A percentile compares a stretch with the other conserved stretches of the same genome.
Conservation (phyloP, 2,888 invertebrate species). For the Leptothorax acervorum region DNA sequence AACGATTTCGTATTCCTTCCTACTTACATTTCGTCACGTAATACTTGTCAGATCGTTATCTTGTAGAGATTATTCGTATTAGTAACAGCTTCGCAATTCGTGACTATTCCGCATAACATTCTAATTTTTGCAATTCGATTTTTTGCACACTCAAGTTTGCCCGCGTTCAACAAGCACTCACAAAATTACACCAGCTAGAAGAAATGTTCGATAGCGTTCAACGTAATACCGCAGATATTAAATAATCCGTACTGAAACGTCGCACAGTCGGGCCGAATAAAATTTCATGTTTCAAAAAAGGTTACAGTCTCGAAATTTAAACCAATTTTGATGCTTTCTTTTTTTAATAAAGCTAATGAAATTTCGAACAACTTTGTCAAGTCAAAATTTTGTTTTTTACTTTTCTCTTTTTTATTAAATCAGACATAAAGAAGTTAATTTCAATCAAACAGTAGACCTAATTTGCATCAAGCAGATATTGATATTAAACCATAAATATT, state of each 20-base stretch:
- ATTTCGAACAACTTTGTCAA: too few relatives aligned
- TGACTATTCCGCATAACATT: neutral
- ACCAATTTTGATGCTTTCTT: too few relatives aligned
- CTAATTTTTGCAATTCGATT: slow-evolving; percentile 23
- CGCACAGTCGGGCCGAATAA: too few relatives aligned
- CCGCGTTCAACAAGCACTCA: neutral
- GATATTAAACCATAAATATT: too few relatives aligned
- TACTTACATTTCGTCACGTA: slow-evolving; percentile 12
- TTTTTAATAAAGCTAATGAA: too few relatives aligned
- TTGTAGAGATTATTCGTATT: slow-evolving; percentile 5
- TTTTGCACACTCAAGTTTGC: neutral
- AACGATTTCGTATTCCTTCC: slow-evolving; percentile 35
- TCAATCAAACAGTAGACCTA: too few relatives aligned
- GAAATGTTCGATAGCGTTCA: neutral
- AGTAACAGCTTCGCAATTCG: slow-evolving; percentile 13
- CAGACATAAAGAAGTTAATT: too few relatives aligned
- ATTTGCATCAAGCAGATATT: too few relatives aligned
- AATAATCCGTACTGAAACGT: slow-evolving; percentile 15
- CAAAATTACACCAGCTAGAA: slow-evolving; percentile 27
- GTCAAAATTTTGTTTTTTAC: too few relatives aligned
- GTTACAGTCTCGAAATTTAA: too few relatives aligned
- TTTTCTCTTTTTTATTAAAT: too few relatives aligned
- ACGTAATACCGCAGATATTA: slow-evolving; percentile 32
- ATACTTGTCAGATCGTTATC: slow-evolving; percentile 10
- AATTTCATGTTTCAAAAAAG: too few relatives aligned